phyloP scores from a whole-genome alignment of 2,113 vertebrate genomes.

The Prionailurus viverrinus region DNA sequence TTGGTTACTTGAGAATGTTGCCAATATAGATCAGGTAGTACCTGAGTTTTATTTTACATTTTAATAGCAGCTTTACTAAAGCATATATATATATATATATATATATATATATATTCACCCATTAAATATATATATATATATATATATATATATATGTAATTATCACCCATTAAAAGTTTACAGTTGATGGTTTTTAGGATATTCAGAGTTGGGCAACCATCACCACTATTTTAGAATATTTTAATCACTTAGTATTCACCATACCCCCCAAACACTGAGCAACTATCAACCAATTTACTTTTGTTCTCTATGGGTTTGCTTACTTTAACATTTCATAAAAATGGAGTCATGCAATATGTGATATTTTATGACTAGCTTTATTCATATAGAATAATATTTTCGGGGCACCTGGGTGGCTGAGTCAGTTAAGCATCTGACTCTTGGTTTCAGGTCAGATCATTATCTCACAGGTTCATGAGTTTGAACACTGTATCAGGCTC shows the following conservation, averaged over 20 bases:
- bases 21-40: conserved; percentile 28
- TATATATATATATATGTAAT: too few relatives aligned
- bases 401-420: too few relatives aligned
- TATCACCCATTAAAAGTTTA: too few relatives aligned
- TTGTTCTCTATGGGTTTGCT: conserved; percentile 24
- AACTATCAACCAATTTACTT: conserved; percentile 32
- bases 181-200: not conserved
- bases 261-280: not conserved
- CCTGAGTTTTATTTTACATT: conserved; percentile 27
- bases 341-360: not conserved
- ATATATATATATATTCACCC: too few relatives aligned
- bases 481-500: too few relatives aligned
- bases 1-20: conserved; percentile 42
- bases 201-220: not conserved
- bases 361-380: conserved; percentile 13
- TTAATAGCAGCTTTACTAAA: conserved; percentile 46
- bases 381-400: conserved; percentile 27
- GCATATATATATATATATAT: not conserved
- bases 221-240: conserved; percentile 26
- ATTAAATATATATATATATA: too few relatives aligned
- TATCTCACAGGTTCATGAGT: too few relatives aligned
- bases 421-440: too few relatives aligned
- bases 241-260: not conserved
- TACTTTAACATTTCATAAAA: conserved; percentile 42
- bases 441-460: too few relatives aligned